Percentiles rank a stretch among this genome's conserved stretches.
These are phyloP conservation scores for Grammatotria lemairii DNA, from an alignment of 2,113 vertebrate species.

Conservation along the genomic window DNA sequence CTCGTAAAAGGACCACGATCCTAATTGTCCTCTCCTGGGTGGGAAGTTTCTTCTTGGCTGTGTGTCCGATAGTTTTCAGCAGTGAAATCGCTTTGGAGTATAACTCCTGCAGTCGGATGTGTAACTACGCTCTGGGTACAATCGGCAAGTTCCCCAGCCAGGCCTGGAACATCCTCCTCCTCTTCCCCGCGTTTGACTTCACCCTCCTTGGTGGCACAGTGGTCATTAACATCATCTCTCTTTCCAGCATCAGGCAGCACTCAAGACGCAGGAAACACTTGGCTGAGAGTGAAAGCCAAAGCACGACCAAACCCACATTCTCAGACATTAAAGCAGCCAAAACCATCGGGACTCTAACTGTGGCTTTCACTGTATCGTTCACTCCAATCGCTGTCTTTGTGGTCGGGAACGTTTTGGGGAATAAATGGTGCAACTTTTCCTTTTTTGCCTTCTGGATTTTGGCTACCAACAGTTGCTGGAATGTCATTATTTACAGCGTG, in stretches of 20 bases:
- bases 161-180: constrained; percentile 72
- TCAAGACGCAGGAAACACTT: constrained; percentile 68
- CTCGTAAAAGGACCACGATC: constrained; percentile 63
- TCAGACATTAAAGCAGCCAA: constrained; percentile 77
- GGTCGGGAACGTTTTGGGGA: constrained; percentile 73
- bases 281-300: constrained; percentile 55
- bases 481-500: constrained; percentile 75
- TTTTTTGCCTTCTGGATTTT: constrained; percentile 79
- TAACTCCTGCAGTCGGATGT: constrained; percentile 77
- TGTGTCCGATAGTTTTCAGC: constrained; percentile 70
- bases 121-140: constrained; percentile 66
- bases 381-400: constrained; percentile 76
- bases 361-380: constrained; percentile 73
- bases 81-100: constrained; percentile 70
- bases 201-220: constrained; percentile 70
- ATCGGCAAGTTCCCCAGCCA: constrained; percentile 44
- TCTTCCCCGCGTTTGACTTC: constrained; percentile 76
- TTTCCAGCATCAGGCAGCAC: constrained; percentile 74
- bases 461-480: constrained; percentile 75
- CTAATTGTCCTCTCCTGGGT: constrained; percentile 71
- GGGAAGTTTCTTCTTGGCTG: constrained; percentile 70
- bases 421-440: constrained; percentile 75
- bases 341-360: constrained; percentile 71
- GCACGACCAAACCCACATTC: constrained; percentile 61
- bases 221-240: constrained; percentile 72